Evolutionary conservation across 2,888 invertebrate genomes (phyloP), one percentile per base, ranked within the genome.

Genomic region (Leptinotarsa haldemani): DNA sequence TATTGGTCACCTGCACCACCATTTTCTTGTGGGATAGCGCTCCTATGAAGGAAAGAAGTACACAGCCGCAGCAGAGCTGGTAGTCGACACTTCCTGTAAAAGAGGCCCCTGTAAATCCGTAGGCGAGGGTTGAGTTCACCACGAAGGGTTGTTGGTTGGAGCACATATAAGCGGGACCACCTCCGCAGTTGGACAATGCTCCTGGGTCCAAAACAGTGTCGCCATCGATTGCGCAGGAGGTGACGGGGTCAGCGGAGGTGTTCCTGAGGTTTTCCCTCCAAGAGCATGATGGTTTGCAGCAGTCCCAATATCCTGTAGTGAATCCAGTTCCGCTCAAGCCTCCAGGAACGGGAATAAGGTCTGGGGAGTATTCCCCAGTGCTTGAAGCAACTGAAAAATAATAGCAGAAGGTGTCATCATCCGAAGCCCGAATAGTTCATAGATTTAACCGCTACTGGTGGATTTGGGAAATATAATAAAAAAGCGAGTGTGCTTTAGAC

Each of bases 61-160:
- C 64, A 48, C 74, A 74, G 46, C 71, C 53, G 22, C 74, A 74
- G 46, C 74, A 74, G 0, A 69, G 13, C 25, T 65, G 68, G 25
- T 64, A 64, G 61, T 74, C 71, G 13, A 16, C 25, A 20, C 52
- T 71, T 15, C 71, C 71, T 40, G 2, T 53, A 22, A 74, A 71
- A 9, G 64, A 63, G 50, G 77, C 80, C n/a, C 80, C 80, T 9
- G 77, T 79, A 64, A 78, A 80, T 47, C 80, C 80, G 53, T 77
- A 80, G 13, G 80, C 77, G 3, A 80, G 68, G 7, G 74, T 75
- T 22, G 72, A 66, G 56, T 75, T 80, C 15, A 79, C 79, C 15
- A 74, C 74, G 75, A 76, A 80, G 7, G 80, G 77, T 74, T 78
- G 78, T 46, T 79, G 79, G 65, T 77, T 74, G 65, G 69, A 78